Evolutionary conservation across 2,113 vertebrate genomes (phyloP).

Genomic region (Carassius carassius): DNA sequence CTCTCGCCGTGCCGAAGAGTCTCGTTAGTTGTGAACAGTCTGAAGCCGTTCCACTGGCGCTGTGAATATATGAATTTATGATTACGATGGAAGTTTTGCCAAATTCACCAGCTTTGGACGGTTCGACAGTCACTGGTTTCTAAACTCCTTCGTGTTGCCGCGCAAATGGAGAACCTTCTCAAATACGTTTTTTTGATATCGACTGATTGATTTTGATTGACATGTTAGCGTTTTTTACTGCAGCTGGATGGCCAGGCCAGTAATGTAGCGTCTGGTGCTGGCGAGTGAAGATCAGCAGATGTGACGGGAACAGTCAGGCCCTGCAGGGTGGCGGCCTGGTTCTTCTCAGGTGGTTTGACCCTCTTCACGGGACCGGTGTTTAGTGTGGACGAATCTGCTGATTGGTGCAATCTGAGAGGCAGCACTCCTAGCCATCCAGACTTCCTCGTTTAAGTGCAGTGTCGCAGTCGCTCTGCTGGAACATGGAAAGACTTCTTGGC

Average conservation of each 20-base stretch:
- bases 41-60: slow-evolving; percentile 20
- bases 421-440: slow-evolving; percentile 46
- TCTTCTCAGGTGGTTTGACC: slow-evolving; percentile 57
- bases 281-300: slow-evolving; percentile 52
- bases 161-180: neutral
- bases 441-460: slow-evolving; percentile 67
- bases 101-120: slow-evolving; percentile 6
- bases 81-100: slow-evolving; percentile 32
- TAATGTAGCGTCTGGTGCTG: neutral
- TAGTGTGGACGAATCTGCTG: slow-evolving; percentile 23
- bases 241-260: neutral
- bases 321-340: slow-evolving; percentile 42
- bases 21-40: slow-evolving; percentile 33
- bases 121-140: neutral
- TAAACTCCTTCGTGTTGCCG: neutral
- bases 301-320: slow-evolving; percentile 54
- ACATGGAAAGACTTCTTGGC: slow-evolving; percentile 69
- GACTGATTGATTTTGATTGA: neutral
- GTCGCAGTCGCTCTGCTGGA: slow-evolving; percentile 65
- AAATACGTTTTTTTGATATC: neutral
- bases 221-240: neutral
- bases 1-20: slow-evolving; percentile 1
- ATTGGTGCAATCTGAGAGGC: slow-evolving; percentile 28
- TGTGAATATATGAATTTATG: slow-evolving; percentile 40
- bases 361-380: neutral